These are phyloP conservation scores for Eremophila alpestris DNA, from an alignment of 2,797 vertebrate species.

Conservation along the genomic window DNA sequence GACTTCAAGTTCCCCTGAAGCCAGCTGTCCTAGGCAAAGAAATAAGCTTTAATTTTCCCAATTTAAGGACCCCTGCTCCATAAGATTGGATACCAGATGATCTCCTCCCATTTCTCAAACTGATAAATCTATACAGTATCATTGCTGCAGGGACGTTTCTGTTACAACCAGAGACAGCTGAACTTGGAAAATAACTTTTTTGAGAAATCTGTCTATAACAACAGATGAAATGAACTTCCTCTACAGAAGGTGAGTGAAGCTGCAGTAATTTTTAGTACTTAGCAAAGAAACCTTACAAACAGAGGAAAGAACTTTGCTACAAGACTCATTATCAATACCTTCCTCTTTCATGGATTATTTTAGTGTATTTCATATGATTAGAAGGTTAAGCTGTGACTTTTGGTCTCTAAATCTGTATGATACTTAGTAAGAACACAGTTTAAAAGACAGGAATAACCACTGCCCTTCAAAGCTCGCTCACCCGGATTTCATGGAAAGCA, in stretches of 20 bases:
- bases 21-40: background rate
- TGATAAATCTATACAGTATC: fast-evolving
- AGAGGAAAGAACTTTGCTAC: background rate
- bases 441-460: background rate
- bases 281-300: background rate
- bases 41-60: background rate
- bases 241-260: background rate
- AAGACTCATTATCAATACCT: background rate
- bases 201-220: background rate
- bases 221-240: background rate
- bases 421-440: background rate
- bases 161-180: background rate
- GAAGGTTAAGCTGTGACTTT: background rate
- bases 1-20: background rate
- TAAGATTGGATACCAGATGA: background rate
- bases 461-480: background rate
- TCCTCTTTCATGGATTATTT: background rate
- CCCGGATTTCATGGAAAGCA: background rate
- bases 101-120: background rate
- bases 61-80: background rate
- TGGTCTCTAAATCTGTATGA: background rate
- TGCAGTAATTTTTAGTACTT: background rate
- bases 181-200: background rate
- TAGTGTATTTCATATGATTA: background rate
- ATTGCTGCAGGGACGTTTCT: background rate